These are phyloP conservation scores for Phoebastria nigripes DNA, from an alignment of 2,797 vertebrate species.

Conservation along the genomic window DNA sequence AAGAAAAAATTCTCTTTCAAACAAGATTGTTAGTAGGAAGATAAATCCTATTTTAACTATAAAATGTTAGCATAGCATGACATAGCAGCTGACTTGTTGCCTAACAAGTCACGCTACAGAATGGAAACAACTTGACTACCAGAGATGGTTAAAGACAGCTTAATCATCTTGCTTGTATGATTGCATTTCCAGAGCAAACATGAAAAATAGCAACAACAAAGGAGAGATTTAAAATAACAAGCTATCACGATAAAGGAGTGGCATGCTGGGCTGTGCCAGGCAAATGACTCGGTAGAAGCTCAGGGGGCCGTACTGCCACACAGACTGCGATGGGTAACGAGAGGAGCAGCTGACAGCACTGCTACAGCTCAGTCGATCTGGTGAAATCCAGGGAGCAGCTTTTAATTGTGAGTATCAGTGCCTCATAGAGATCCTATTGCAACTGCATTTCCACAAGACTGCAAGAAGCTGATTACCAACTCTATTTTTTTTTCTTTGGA, in stretches of 20 bases:
- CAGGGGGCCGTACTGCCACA: background rate
- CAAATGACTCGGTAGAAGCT: background rate
- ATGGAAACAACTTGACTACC: background rate
- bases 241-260: background rate
- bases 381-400: background rate
- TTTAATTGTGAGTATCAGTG: background rate
- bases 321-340: background rate
- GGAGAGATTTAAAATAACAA: slow-evolving; percentile 1
- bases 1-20: background rate
- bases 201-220: background rate
- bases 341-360: background rate
- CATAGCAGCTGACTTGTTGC: background rate
- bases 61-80: background rate
- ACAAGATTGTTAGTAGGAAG: background rate
- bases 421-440: background rate
- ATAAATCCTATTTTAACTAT: background rate
- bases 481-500: background rate
- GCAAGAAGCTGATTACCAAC: background rate
- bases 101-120: background rate
- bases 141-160: background rate
- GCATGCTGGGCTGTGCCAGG: background rate
- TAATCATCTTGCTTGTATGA: background rate
- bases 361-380: background rate
- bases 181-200: background rate
- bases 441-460: background rate